Evolutionary conservation across 1,140 invertebrate species (phyloP), one percentile per base, ranked within the genome.

Genomic region (Atopsyche davidsoni): DNA sequence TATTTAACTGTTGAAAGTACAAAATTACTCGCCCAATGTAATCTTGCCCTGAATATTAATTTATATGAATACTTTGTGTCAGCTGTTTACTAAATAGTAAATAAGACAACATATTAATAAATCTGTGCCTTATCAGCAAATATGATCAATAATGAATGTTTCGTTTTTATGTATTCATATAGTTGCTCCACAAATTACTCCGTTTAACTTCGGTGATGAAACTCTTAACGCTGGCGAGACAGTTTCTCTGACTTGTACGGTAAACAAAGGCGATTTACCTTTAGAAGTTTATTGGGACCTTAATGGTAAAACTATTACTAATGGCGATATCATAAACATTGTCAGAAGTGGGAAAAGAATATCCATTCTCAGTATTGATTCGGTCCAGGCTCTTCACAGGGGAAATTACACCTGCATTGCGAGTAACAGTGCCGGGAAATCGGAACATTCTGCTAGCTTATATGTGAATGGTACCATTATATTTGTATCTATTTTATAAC

Each of bases 391-490:
- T 41, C 62, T 67, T 36, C 79, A 83, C 61, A 77, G 73, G 47
- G 81, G 82, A 57, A 79, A 81, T 61, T 85, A 82, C 59, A 81
- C 78, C 18, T 85, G 81, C 61, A 74, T 78, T 40, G 85, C 81
- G 25, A 71, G 65, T 58, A 86, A 86, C 66, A 70, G 64, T 59
- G 84, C 83, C n/a, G 83, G 83, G 31, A 68, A 67, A 61, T 64
- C 71, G 59, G 72, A 71, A 53, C 72, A 75, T 58, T 75, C 68
- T 53, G 75, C 77, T 11, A 58, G 68, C 3, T 67, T 80, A 45
- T 74, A 72, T 61, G 76, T 80, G 16, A 79, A 79, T 63, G 78
- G 76, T 80, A 72, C 13, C 10, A 22, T 46, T 31, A 16, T 6
- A 39, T 39, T 35, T 31, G 41, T 34, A 18, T 39, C 14, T 19